Evolutionary conservation across 2,113 vertebrate species (phyloP).

Genomic region (Oriolus oriolus): DNA sequence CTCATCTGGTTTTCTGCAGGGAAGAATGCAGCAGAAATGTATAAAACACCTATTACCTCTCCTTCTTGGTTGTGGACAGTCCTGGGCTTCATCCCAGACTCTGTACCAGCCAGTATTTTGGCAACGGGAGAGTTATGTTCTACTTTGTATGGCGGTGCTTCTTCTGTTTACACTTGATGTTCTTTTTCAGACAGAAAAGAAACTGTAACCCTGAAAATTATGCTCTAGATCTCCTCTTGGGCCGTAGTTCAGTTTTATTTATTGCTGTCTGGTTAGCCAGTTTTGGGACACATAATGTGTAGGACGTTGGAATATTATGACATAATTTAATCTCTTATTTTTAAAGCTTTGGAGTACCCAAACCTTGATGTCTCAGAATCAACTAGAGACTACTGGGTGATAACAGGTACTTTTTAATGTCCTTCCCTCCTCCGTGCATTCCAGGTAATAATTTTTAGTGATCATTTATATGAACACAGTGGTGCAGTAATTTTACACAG

Average conservation of each 20-base stretch:
- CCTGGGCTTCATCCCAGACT: not conserved
- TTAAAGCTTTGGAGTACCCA: slow-evolving; percentile 92
- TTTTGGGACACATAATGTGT: not conserved
- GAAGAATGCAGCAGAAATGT: not conserved
- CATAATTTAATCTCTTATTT: slow-evolving; percentile 4
- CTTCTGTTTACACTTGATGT: not conserved
- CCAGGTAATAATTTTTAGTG: not conserved
- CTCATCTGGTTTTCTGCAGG: not conserved
- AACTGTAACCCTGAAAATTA: not conserved
- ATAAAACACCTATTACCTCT: not conserved
- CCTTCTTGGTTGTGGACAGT: not conserved
- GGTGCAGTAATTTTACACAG: not conserved
- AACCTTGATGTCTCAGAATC: slow-evolving; percentile 91
- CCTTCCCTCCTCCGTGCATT: not conserved
- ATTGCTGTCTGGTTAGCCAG: not conserved
- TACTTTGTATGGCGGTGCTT: not conserved
- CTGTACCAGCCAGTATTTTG: not conserved
- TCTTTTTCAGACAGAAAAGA: not conserved
- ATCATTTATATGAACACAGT: rapidly evolving
- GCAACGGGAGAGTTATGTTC: not conserved
- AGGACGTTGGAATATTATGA: not conserved
- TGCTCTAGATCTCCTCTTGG: not conserved
- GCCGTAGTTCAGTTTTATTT: not conserved
- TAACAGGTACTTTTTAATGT: slow-evolving; percentile 83
- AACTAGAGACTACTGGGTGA: slow-evolving; percentile 95